A percentile compares a stretch with the other conserved stretches of the same genome.
Evolutionary conservation across 2,797 vertebrate genomes (phyloP).

Genomic region (Babyrousa celebensis): DNA sequence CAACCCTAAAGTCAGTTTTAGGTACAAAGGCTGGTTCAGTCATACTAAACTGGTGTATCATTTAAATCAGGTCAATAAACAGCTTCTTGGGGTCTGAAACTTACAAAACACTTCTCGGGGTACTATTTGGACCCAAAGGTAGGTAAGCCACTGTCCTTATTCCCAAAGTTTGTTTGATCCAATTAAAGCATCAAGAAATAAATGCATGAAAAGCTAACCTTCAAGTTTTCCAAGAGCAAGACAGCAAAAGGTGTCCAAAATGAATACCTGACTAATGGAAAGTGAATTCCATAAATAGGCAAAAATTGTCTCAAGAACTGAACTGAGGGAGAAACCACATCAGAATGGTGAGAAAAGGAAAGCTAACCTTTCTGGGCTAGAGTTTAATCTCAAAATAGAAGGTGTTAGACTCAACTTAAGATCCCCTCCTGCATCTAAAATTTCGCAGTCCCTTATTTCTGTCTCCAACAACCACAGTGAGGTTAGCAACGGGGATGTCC

Average conservation of each 20-base stretch:
- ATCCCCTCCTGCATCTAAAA: background rate
- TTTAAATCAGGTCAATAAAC: background rate
- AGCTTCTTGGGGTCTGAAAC: background rate
- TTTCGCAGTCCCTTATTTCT: background rate
- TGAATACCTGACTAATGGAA: background rate
- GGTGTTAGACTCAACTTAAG: background rate
- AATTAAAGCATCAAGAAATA: background rate
- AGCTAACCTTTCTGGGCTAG: background rate
- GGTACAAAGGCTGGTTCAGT: background rate
- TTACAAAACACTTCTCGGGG: background rate
- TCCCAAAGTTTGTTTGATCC: background rate
- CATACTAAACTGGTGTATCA: background rate
- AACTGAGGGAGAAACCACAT: background rate
- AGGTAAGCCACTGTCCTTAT: background rate
- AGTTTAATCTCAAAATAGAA: background rate
- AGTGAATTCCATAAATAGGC: conserved; percentile 16
- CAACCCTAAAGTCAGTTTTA: background rate
- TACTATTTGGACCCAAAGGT: background rate
- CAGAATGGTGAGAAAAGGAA: background rate
- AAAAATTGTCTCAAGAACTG: background rate
- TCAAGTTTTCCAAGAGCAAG: conserved; percentile 34
- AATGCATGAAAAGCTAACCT: background rate
- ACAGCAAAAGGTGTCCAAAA: background rate
- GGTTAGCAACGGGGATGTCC: no score
- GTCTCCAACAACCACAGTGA: background rate